A percentile compares a stretch with the other conserved stretches of the same genome.
Conservation (phyloP, 2,113 vertebrate genomes). For the Climacteris rufus region DNA sequence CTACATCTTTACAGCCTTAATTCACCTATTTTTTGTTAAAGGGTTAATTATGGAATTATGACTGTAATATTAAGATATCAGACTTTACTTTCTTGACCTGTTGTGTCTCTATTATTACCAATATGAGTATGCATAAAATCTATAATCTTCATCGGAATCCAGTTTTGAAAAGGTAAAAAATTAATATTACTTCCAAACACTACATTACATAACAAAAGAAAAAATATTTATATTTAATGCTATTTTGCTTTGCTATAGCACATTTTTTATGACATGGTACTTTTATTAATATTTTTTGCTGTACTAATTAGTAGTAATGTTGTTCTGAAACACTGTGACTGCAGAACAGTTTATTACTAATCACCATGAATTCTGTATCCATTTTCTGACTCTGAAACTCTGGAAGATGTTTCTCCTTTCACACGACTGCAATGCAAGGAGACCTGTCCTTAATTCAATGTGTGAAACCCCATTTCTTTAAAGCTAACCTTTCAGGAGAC, state of each 20-base stretch:
- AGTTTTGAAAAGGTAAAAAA: not conserved
- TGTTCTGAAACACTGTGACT: not conserved
- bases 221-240: not conserved
- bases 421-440: not conserved
- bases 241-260: not conserved
- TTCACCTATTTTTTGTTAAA: not conserved
- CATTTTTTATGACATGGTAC: not conserved
- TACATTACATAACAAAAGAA: not conserved
- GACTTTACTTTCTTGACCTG: not conserved
- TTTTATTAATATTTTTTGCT: not conserved
- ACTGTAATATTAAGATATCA: not conserved
- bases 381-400: not conserved
- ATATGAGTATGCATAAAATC: not conserved
- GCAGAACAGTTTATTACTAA: not conserved
- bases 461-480: not conserved
- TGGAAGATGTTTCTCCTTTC: not conserved
- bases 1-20: not conserved
- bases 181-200: not conserved
- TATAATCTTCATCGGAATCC: not conserved
- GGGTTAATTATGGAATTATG: not conserved
- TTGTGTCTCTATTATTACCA: not conserved
- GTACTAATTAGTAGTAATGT: not conserved
- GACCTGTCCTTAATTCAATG: not conserved
- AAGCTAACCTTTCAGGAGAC: not conserved
- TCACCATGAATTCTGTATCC: not conserved